Evolutionary conservation across 1,140 invertebrate species (phyloP).

Genomic region (Eumaeus atala): DNA sequence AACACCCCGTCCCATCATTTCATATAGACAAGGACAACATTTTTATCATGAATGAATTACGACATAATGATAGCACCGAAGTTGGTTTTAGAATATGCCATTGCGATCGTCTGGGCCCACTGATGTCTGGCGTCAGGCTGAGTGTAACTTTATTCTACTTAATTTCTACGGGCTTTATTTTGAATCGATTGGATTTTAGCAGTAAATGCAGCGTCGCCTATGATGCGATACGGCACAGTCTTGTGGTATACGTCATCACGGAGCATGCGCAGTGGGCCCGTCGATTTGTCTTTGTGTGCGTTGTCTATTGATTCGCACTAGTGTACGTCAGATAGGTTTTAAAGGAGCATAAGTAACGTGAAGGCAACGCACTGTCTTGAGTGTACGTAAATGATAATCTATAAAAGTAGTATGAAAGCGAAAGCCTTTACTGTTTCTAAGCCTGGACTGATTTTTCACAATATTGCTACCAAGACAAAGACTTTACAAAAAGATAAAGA

Average conservation of each 20-base stretch:
- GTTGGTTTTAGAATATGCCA: conserved; percentile 34
- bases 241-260: conserved; percentile 29
- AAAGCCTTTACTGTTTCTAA: no score
- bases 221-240: conserved; percentile 38
- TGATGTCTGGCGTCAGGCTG: no score
- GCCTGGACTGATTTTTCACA: no score
- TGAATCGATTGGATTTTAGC: conserved; percentile 36
- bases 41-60: conserved; percentile 3
- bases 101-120: conserved; percentile 2
- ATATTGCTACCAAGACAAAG: no score
- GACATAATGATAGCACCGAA: conserved; percentile 10
- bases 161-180: conserved; percentile 32
- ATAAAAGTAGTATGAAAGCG: no score
- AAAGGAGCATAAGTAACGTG: not conserved
- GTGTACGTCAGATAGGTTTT: conserved; percentile 51
- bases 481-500: no score
- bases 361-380: conserved; percentile 3
- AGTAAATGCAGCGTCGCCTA: conserved; percentile 35
- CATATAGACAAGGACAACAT: conserved; percentile 2
- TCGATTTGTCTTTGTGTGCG: conserved; percentile 45
- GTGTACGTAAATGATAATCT: conserved; percentile 38
- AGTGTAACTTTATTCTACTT: conserved; percentile 35
- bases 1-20: conserved; percentile 26
- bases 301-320: conserved; percentile 59
- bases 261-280: conserved; percentile 50